Conservation (phyloP, 2,113 vertebrate genomes). For the Sapayoa aenigma region DNA sequence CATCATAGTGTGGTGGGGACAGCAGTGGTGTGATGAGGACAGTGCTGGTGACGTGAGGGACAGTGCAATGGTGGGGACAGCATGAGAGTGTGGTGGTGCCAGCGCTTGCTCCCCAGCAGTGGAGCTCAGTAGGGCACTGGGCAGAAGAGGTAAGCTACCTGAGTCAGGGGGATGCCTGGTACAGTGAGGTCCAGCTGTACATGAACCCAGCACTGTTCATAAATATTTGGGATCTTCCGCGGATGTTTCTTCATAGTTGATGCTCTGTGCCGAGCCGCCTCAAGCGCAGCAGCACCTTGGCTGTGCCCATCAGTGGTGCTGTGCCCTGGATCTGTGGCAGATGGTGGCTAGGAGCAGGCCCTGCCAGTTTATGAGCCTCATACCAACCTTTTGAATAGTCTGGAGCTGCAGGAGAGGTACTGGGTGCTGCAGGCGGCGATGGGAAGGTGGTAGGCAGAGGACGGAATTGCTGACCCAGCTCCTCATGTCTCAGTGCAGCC, state of each 20-base stretch:
- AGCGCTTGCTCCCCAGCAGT: not conserved
- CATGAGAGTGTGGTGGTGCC: not conserved
- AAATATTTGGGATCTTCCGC: not conserved
- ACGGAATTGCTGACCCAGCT: not conserved
- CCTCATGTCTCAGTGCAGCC: not conserved
- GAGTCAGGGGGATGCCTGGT: no score
- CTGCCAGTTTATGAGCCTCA: rapidly evolving
- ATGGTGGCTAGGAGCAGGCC: not conserved
- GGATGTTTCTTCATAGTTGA: not conserved
- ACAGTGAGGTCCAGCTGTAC: not conserved
- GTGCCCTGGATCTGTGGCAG: not conserved
- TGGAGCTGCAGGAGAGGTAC: not conserved
- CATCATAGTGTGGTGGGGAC: not conserved
- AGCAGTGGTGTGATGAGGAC: not conserved
- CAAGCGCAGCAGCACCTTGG: not conserved
- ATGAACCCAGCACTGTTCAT: not conserved
- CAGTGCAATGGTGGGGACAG: not conserved
- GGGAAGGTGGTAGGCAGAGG: no score
- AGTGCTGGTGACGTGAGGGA: no score
- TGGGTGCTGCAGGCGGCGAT: not conserved
- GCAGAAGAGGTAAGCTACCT: not conserved
- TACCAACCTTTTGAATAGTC: no score
- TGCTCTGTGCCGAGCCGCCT: not conserved
- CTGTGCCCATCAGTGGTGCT: not conserved
- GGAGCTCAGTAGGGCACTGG: rapidly evolving